Conservation (phyloP, 2,888 invertebrate genomes). For the Daptonema setosum region DNA sequence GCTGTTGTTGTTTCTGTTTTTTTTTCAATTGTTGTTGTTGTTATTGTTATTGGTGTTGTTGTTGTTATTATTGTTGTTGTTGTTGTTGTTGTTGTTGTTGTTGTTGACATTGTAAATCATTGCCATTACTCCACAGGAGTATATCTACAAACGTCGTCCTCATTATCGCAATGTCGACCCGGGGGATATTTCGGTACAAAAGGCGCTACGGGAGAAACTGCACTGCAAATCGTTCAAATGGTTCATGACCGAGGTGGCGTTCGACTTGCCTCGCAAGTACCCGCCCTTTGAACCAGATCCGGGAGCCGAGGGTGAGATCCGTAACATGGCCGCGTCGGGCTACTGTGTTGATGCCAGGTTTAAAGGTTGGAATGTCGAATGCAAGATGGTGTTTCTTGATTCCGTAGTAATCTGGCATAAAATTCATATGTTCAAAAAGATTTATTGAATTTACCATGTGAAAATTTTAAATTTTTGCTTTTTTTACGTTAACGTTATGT, state of each 20-base stretch:
- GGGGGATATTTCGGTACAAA: conserved; percentile 55
- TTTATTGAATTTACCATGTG: background rate
- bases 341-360: conserved; percentile 41
- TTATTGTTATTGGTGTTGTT: too few relatives aligned
- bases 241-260: conserved; percentile 72
- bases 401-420: too few relatives aligned
- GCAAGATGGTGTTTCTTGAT: too few relatives aligned
- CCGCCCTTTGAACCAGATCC: conserved; percentile 60
- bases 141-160: conserved; percentile 53
- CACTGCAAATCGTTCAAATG: conserved; percentile 70
- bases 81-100: background rate
- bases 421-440: too few relatives aligned
- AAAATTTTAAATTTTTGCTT: background rate
- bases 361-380: too few relatives aligned
- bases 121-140: conserved; percentile 38
- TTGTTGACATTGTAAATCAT: background rate
- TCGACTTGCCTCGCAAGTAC: conserved; percentile 58
- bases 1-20: too few relatives aligned
- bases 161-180: conserved; percentile 51
- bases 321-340: conserved; percentile 17
- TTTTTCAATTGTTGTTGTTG: too few relatives aligned
- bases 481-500: background rate
- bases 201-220: conserved; percentile 45
- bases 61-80: too few relatives aligned
- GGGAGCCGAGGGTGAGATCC: conserved; percentile 51